Evolutionary conservation across 2,888 invertebrate species (phyloP).

Genomic region (Lycaena phlaeas): DNA sequence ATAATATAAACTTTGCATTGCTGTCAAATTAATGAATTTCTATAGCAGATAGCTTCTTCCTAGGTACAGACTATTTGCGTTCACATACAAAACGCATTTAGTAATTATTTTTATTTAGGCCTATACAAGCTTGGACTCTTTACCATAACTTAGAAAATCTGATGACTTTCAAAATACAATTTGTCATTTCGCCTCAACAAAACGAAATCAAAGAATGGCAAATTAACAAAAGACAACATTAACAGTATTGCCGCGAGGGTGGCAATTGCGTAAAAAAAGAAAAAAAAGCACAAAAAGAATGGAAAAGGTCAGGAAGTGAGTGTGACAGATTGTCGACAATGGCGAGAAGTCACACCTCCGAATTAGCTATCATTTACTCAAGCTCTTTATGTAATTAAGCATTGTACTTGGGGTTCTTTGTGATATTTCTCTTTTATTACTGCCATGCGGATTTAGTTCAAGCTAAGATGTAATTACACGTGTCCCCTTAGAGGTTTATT

Average conservation of each 20-base stretch:
- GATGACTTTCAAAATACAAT: too few species aligned
- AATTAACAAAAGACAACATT: slow-evolving; percentile 29
- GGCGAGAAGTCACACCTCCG: slow-evolving; percentile 70
- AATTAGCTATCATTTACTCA: slow-evolving; percentile 72
- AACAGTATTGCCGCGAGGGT: slow-evolving; percentile 69
- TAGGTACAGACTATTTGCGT: too few species aligned
- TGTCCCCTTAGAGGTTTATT: too few species aligned
- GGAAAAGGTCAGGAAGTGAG: slow-evolving; percentile 62
- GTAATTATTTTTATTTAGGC: too few species aligned
- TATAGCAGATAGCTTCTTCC: too few species aligned
- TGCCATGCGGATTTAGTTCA: too few species aligned
- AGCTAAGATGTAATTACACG: too few species aligned
- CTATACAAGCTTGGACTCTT: too few species aligned
- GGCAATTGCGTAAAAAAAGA: slow-evolving; percentile 61
- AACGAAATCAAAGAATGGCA: slow-evolving; percentile 2
- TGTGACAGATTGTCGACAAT: slow-evolving; percentile 69
- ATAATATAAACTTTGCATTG: too few species aligned
- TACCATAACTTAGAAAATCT: too few species aligned
- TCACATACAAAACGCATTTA: too few species aligned
- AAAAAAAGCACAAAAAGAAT: slow-evolving; percentile 65
- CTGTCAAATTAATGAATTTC: too few species aligned
- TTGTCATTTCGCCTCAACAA: neutral
- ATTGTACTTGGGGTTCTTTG: slow-evolving; percentile 34
- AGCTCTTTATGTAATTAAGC: slow-evolving; percentile 71
- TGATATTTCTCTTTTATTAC: neutral